Percentiles rank a stretch among this genome's conserved stretches.
Evolutionary conservation across 1,140 invertebrate genomes (phyloP).

Genomic region (Magallana ariakensis): DNA sequence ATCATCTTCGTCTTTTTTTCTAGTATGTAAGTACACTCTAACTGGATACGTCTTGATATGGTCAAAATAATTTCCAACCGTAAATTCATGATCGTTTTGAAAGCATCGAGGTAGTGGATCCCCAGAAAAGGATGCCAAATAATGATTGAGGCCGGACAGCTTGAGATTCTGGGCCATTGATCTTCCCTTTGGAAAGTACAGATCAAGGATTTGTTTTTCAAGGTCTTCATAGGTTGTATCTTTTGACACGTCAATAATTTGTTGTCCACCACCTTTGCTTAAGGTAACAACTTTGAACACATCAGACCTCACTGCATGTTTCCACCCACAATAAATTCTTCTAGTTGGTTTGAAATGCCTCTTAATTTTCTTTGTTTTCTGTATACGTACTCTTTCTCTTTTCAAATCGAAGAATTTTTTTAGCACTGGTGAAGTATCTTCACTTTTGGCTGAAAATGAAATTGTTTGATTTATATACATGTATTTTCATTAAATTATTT

Average conservation of each 20-base stretch:
- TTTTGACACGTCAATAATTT: constrained; percentile 4
- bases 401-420: constrained; percentile 1
- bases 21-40: constrained; percentile 8
- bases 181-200: constrained; percentile 1
- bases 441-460: constrained; percentile 3
- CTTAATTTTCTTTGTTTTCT: not conserved
- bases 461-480: not conserved
- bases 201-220: not conserved
- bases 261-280: not conserved
- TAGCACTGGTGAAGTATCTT: not conserved
- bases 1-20: not conserved
- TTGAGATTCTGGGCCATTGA: not conserved
- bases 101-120: not conserved
- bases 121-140: not conserved
- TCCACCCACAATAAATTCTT: constrained; percentile 6
- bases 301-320: not conserved
- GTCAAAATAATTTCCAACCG: constrained; percentile 3
- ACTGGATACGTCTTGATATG: constrained; percentile 4
- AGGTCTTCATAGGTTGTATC: not conserved
- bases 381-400: not conserved
- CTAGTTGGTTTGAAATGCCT: not conserved
- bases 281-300: not conserved
- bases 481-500: not conserved
- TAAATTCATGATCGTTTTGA: not conserved
- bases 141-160: not conserved